Evolutionary conservation across 2,888 invertebrate genomes (phyloP), one percentile per base, ranked within the genome.

Genomic region (Chouioia cunea): DNA sequence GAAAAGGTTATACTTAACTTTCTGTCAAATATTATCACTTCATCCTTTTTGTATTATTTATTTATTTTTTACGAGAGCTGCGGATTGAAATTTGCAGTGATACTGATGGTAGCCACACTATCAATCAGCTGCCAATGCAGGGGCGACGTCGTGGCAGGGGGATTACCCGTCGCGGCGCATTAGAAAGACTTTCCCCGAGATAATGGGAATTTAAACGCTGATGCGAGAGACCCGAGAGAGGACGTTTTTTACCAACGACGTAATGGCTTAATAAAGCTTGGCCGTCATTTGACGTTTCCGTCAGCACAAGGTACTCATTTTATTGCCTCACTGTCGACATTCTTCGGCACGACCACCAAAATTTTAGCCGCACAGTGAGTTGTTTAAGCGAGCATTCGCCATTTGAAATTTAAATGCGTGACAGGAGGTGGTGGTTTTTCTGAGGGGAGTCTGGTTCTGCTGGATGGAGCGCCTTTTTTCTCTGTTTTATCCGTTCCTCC

Each of bases 251-350:
- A 62, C 47, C 56, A 16, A 18, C 60, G 27, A 57, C 62, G 27
- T 58, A 70, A 73, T 73, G 73, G 70, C 73, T 70, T 70, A 70
- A 73, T 73, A 73, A 73, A 54, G 64, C 58, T 57, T 53, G 66
- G 64, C 44, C 48, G 53, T 53, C 43, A 47, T 65, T 70, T 70
- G 59, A 65, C 65, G 58, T 43, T 36, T 53, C 44, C 71, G 67
- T 59, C 64, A 64, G 23, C n/a, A 48, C 18, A 36, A 36, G 36
- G 10, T 48, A 57, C 58, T 47, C 46, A 27, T 57, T 65, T 58
- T 70, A 53, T 54, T 65, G 22, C 65, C 59, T 22, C 10, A 0
- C 15, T 18, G 23, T 56, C 56, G 48, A 56, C 50, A 46, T 62
- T 68, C 48, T 60, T 53, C 14, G 23, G 48, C 12, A 43, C 4